Percentiles rank a stretch among this genome's conserved stretches.
Conservation (phyloP, 92 coral and sea anemone genomes). For the Porites cylindrica region DNA sequence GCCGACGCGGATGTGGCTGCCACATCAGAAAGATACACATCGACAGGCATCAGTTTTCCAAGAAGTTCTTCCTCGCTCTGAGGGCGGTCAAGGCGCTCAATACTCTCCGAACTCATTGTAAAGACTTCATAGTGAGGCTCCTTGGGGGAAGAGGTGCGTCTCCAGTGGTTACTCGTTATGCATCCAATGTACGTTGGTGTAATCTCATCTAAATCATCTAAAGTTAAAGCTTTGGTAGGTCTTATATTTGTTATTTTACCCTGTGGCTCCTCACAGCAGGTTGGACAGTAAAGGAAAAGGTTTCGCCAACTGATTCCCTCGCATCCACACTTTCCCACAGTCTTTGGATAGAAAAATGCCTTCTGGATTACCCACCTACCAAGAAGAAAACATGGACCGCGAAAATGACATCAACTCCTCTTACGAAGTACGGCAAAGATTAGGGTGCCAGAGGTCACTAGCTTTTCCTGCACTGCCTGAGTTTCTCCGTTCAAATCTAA, state of each 20-base stretch:
- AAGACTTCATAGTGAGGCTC: slow-evolving; percentile 61
- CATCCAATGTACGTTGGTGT: slow-evolving; percentile 85
- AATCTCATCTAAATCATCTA: slow-evolving; percentile 73
- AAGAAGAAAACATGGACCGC: neutral
- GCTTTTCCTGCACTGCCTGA: too few species aligned
- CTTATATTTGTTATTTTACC: neutral
- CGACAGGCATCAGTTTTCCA: slow-evolving; percentile 67
- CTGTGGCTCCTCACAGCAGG: slow-evolving; percentile 19
- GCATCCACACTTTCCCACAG: slow-evolving; percentile 20
- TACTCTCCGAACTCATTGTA: slow-evolving; percentile 62
- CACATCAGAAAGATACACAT: slow-evolving; percentile 78
- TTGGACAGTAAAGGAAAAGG: slow-evolving; percentile 47
- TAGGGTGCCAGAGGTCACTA: neutral
- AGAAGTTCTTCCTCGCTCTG: slow-evolving; percentile 56
- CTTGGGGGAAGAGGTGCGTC: slow-evolving; percentile 22
- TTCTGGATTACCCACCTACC: slow-evolving; percentile 36
- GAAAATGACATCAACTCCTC: neutral
- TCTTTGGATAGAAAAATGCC: slow-evolving; percentile 32
- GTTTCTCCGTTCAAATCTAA: too few species aligned
- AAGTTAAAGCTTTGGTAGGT: slow-evolving; percentile 50
- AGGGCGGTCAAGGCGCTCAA: slow-evolving; percentile 71
- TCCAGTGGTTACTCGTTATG: slow-evolving; percentile 75
- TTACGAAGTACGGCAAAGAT: neutral
- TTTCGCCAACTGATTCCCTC: slow-evolving; percentile 29
- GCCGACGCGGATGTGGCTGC: slow-evolving; percentile 90